These are phyloP conservation scores for Ecliptopera silaceata DNA, from an alignment of 2,888 invertebrate species.

Conservation along the genomic window DNA sequence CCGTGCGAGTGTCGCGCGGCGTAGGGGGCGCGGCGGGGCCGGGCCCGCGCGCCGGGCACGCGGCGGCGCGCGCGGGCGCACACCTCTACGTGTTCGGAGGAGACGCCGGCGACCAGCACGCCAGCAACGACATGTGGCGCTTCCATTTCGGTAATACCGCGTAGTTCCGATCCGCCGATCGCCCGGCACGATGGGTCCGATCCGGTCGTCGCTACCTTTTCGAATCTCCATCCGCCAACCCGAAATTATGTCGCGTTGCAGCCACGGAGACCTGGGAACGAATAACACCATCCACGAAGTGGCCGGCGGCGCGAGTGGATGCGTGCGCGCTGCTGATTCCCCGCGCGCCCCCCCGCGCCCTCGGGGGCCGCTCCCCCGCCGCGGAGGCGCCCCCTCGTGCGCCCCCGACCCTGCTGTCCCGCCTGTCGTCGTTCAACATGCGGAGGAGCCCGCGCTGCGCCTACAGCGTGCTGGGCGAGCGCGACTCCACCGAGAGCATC, in stretches of 20 bases:
- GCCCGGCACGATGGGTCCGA: too few species aligned
- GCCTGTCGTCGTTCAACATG: conserved; percentile 87
- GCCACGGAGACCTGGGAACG: conserved; percentile 91
- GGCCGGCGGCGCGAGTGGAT: conserved; percentile 88
- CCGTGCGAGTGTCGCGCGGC: conserved; percentile 84
- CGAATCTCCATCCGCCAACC: too few species aligned
- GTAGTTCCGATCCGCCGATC: background rate
- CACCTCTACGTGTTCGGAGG: conserved; percentile 92
- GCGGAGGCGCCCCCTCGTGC: conserved; percentile 46
- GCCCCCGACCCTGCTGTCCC: conserved; percentile 82
- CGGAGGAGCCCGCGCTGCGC: conserved; percentile 87
- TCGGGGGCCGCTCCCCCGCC: conserved; percentile 61
- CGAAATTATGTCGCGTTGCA: too few species aligned
- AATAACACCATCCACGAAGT: conserved; percentile 83
- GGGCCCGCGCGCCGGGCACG: conserved; percentile 89
- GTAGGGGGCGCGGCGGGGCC: conserved; percentile 86
- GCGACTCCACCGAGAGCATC: conserved; percentile 87
- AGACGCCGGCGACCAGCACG: conserved; percentile 80
- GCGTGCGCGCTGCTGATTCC: conserved; percentile 85
- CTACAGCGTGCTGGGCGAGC: conserved; percentile 86
- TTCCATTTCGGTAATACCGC: conserved; percentile 89
- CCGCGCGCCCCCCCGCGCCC: conserved; percentile 57
- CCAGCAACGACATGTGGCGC: conserved; percentile 91
- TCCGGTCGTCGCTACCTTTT: background rate
- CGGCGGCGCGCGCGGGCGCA: conserved; percentile 89